Evolutionary conservation across 2,888 invertebrate genomes (phyloP), one percentile per base, ranked within the genome.

Genomic region (Frankliniella fusca): DNA sequence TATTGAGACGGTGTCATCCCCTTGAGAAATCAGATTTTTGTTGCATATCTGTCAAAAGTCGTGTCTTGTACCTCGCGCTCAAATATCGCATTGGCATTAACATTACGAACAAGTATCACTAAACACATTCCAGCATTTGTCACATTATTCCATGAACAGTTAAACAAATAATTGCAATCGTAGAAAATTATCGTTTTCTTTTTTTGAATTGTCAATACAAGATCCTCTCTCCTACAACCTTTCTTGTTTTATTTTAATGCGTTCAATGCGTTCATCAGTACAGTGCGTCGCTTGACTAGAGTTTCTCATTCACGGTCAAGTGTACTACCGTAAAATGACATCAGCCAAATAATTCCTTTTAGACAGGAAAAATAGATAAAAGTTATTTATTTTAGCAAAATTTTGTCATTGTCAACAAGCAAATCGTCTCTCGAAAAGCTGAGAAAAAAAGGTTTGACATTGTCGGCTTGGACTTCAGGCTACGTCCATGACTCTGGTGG

Each of bases 401-500:
- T 38, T 38, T 38, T 38, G 5, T 38, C 38, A 38, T 2, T 38
- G 38, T 38, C 38, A 38, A 38, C 5, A 38, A 38, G 38, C 38
- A 38, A 38, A 38, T 38, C 5, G 38, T 2, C 38, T 38, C 38
- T 38, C 38, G 38, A 38, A 38, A 38, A 38, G 38, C 38, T 38
- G 38, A 38, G 38, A 38, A 3, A 5, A 5, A 38, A 3, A 38
- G 38, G 38, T 38, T 38, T 18, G 7, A 18, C 61, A 18, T 23
- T 23, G 70, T 76, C 70, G 70, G 70, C 70, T 76, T 76, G 70
- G 70, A 76, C 70, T 23, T 27, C 23, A 27, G 27, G 27, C 70
- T 27, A 27, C 27, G 10, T 83, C 48, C 70, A 87, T 88, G 89
- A 89, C 88, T 88, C 86, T 85, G 85, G 88, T 88, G 88, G 90